Conservation (phyloP, 2,797 vertebrate species). For the Epinephelus malabaricus region DNA sequence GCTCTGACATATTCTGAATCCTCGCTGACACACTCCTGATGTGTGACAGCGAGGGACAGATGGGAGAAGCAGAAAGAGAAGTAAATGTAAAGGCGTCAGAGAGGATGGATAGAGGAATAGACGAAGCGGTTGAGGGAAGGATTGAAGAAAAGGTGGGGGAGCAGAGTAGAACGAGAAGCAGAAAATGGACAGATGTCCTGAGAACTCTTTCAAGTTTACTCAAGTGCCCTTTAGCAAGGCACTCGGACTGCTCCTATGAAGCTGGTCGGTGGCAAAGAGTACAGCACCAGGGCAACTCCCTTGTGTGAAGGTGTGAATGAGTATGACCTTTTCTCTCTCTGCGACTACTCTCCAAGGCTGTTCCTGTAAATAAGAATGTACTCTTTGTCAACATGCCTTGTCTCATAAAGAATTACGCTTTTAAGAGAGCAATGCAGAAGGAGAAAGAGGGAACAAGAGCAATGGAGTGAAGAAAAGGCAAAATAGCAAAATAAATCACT, state of each 20-base stretch:
- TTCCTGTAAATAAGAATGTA: slow-evolving; percentile 55
- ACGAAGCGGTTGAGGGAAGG: neutral
- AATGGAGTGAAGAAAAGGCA: neutral
- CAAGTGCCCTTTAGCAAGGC: slow-evolving; percentile 48
- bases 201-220: slow-evolving; percentile 37
- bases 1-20: slow-evolving; percentile 59
- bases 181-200: slow-evolving; percentile 5
- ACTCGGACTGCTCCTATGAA: slow-evolving; percentile 2
- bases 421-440: slow-evolving; percentile 7
- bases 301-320: slow-evolving; percentile 35
- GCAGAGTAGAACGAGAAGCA: neutral
- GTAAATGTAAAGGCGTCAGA: slow-evolving; percentile 36
- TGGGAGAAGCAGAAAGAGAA: slow-evolving; percentile 52
- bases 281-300: slow-evolving; percentile 11
- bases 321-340: slow-evolving; percentile 39
- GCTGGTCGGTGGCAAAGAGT: neutral
- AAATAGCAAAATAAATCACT: slow-evolving; percentile 13
- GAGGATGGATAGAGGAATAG: slow-evolving; percentile 14
- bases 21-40: slow-evolving; percentile 54
- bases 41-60: slow-evolving; percentile 64
- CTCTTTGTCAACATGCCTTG: slow-evolving; percentile 48
- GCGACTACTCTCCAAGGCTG: slow-evolving; percentile 42
- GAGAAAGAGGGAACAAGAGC: neutral
- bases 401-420: slow-evolving; percentile 39
- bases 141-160: neutral